A percentile compares a stretch with the other conserved stretches of the same genome.
Conservation (phyloP, 2,113 vertebrate species). For the Oryzias woworae region DNA sequence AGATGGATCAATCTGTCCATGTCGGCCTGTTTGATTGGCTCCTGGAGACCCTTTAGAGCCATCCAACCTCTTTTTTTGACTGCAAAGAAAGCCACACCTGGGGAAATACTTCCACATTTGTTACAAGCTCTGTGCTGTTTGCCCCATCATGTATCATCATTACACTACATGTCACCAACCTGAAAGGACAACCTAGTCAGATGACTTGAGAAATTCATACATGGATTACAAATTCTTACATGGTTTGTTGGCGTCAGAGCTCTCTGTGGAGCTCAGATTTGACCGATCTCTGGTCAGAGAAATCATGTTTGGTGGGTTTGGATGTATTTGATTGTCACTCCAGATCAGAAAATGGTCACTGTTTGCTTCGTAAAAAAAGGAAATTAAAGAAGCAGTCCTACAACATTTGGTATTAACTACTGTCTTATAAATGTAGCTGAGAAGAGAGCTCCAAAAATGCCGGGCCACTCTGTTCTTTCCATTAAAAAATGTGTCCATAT, state of each 20-base stretch:
- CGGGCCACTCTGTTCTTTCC: not conserved
- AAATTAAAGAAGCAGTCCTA: too few species aligned
- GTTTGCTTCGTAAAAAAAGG: too few species aligned
- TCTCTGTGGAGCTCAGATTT: conserved; percentile 22
- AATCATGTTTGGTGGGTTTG: conserved; percentile 30
- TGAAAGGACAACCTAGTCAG: conserved; percentile 22
- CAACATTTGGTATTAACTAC: too few species aligned
- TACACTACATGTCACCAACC: not conserved
- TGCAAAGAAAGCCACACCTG: conserved; percentile 22
- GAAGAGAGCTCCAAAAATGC: too few species aligned
- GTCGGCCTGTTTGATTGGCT: conserved; percentile 96
- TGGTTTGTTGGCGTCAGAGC: conserved; percentile 12
- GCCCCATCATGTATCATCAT: not conserved
- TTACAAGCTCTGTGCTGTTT: conserved; percentile 15
- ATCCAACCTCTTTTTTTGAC: not conserved
- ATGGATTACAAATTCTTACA: not conserved
- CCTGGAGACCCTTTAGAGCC: conserved; percentile 81
- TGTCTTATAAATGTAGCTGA: too few species aligned
- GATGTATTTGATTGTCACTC: too few species aligned
- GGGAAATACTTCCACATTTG: conserved; percentile 17
- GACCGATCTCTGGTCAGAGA: conserved; percentile 68
- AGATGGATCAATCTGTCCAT: conserved; percentile 51
- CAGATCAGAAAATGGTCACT: too few species aligned
- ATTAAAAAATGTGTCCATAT: conserved; percentile 10
- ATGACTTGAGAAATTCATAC: conserved; percentile 25